phyloP scores from a whole-genome alignment of 2,113 vertebrate species.

The Tamias sibiricus region DNA sequence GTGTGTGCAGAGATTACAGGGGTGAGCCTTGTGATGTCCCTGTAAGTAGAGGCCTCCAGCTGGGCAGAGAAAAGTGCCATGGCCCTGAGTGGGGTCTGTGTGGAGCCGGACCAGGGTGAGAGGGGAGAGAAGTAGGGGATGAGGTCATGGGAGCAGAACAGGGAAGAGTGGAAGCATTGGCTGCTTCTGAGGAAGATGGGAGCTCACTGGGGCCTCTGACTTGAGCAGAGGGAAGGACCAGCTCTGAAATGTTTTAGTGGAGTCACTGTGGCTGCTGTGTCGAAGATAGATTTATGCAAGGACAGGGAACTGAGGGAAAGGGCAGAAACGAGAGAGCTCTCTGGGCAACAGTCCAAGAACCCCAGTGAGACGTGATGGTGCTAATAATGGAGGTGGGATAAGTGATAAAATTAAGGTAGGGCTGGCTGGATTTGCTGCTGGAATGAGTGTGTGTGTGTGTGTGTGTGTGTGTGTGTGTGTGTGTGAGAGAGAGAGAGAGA shows the following conservation, averaged over 20 bases:
- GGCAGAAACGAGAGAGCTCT: not conserved
- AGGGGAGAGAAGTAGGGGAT: not conserved
- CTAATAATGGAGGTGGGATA: not conserved
- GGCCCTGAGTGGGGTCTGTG: not conserved
- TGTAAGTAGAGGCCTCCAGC: not conserved
- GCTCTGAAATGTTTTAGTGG: not conserved
- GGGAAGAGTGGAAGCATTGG: not conserved
- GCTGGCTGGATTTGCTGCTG: not conserved
- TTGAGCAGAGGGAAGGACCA: not conserved
- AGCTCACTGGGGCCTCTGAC: not conserved
- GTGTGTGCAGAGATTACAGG: too few species aligned
- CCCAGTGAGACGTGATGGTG: not conserved
- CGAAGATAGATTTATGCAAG: not conserved
- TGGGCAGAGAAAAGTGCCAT: too few species aligned
- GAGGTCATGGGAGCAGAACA: not conserved
- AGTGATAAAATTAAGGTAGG: not conserved
- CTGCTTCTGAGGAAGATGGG: not conserved
- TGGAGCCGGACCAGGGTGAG: not conserved
- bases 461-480: too few species aligned
- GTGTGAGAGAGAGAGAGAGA: too few species aligned
- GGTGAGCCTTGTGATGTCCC: not conserved
- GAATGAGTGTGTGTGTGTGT: not conserved
- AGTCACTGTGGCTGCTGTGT: not conserved
- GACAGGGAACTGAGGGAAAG: not conserved
- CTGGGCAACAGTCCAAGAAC: not conserved